Base-by-base conservation (phyloP, 2,113 vertebrate species). In the Sphaerodactylus townsendi region DNA sequence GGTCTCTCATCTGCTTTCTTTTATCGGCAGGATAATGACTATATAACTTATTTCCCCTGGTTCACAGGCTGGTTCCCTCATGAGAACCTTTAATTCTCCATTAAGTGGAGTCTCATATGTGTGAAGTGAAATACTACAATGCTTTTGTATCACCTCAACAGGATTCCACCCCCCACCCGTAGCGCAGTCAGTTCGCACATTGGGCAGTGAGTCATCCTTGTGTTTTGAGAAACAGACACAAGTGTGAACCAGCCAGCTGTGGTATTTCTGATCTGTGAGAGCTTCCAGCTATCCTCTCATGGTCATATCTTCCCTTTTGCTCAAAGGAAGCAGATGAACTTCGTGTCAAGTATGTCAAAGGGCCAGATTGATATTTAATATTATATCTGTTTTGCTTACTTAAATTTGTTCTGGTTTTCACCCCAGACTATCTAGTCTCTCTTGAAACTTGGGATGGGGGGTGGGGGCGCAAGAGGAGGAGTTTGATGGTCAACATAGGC, bases 341-440 rank as follows among this genome's bases (percentile, higher is more conserved):
- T 66, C 85, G 66, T 74, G 64, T 69, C 76, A 62, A 50, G 53
- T 10, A 30, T 48, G 21, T 64, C 21, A 65, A 3, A 35, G 25
- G 48, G 37, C 9, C 46, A 77, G 71, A 91, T 90, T 77, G 59
- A 90, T 92, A 89, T 88, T 91, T 91, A 92, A 89, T 77, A 87
- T 89, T 53, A 76, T 78, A 87, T 75, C 84, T 83, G 62, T 28
- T 94, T 35, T 81, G 79, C 78, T 95, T 83, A 1, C 82, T 85
- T 59, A 48, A 81, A 46, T 56, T 68, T 30, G 90, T 91, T 91
- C 92, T 77, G 65, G 0, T 82, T 35, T 81, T 17, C 83, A 89
- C 83, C 78, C 3, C 17, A 90, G 35, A 30, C 77, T 59, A 28
- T 69, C 70, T 86, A 77, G 78, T 77, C 78, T 33, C 81, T 80